Conservation (phyloP, 2,888 invertebrate genomes). For the Spilosoma lubricipeda region DNA sequence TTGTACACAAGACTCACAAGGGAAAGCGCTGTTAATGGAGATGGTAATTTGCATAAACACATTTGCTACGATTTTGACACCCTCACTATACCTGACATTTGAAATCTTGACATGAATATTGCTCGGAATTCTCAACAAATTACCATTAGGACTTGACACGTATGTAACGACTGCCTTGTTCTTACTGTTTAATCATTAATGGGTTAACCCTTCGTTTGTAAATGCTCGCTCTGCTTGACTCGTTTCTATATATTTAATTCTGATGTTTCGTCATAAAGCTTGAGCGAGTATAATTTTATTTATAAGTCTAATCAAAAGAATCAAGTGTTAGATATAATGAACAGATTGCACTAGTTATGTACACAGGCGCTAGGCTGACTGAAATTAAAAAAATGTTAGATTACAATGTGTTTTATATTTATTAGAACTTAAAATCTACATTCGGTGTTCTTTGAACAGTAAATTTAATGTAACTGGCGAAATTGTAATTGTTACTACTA, state of each 20-base stretch:
- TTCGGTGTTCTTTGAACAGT: no score
- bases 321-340: background rate
- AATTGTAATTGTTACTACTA: no score
- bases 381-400: background rate
- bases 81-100: conserved; percentile 75
- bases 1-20: conserved; percentile 57
- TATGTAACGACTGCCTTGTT: conserved; percentile 62
- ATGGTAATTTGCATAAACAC: conserved; percentile 83
- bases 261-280: background rate
- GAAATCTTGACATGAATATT: conserved; percentile 78
- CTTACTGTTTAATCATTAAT: conserved; percentile 59
- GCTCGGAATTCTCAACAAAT: conserved; percentile 59
- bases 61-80: conserved; percentile 83
- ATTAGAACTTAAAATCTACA: no score
- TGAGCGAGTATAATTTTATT: background rate
- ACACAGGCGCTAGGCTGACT: background rate
- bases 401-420: background rate
- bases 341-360: background rate
- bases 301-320: background rate
- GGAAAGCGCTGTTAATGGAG: conserved; percentile 77
- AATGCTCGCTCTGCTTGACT: background rate
- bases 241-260: background rate
- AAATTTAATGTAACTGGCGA: no score
- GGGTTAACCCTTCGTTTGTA: conserved; percentile 33
- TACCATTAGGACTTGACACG: conserved; percentile 61